Evolutionary conservation across 2,888 invertebrate species (phyloP).

Genomic region (Mechanitis messenoides): DNA sequence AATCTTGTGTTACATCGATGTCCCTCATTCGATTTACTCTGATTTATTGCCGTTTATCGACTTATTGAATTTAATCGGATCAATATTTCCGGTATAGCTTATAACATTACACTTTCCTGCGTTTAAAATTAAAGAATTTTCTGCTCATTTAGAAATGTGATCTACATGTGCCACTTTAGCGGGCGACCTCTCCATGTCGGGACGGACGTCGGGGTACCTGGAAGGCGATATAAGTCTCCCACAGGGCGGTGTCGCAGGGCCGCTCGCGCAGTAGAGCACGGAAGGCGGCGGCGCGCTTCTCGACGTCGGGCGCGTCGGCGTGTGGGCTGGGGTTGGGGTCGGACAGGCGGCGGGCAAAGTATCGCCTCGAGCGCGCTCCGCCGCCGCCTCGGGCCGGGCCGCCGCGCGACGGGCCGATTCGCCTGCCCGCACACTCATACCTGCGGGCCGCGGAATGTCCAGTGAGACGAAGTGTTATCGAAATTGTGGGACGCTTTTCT

Average conservation of each 20-base stretch:
- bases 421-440: conserved; percentile 19
- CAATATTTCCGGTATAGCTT: too few species aligned
- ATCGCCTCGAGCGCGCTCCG: conserved; percentile 19
- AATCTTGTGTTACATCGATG: too few species aligned
- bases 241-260: conserved; percentile 45
- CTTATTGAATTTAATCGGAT: too few species aligned
- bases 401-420: conserved; percentile 20
- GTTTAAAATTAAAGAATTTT: too few species aligned
- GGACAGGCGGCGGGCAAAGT: conserved; percentile 27
- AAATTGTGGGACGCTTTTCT: too few species aligned
- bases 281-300: conserved; percentile 41
- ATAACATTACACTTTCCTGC: too few species aligned
- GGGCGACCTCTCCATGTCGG: too few species aligned
- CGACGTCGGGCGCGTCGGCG: conserved; percentile 30
- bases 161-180: too few species aligned
- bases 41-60: too few species aligned
- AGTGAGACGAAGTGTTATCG: too few species aligned
- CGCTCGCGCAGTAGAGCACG: conserved; percentile 42
- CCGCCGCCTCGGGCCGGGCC: not conserved
- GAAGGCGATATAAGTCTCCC: conserved; percentile 52
- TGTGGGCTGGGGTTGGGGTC: conserved; percentile 9
- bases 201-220: conserved; percentile 36
- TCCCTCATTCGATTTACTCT: too few species aligned
- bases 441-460: conserved; percentile 6
- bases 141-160: too few species aligned